Evolutionary conservation across 1,140 invertebrate genomes (phyloP), one percentile per base, ranked within the genome.

Genomic region (Carposina sasakii): DNA sequence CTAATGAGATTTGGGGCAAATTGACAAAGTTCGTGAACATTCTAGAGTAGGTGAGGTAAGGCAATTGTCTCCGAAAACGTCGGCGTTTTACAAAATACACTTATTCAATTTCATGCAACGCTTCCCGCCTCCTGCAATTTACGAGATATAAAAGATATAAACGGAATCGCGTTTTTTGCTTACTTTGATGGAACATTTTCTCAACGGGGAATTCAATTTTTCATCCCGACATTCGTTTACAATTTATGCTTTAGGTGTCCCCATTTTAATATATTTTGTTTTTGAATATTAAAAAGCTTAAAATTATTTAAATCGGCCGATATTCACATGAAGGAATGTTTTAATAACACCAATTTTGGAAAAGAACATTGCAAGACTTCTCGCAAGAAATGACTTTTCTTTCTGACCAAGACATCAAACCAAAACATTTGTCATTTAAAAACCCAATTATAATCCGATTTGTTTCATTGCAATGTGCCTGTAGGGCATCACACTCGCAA

Each of bases 61-160:
- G 76, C 81, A 84, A 84, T 84, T 84, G 77, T 84, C 77, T 84
- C 77, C 71, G 62, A 81, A 84, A 84, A 84, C 77, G 77, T 77
- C 77, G 76, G 71, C 77, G 69, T 84, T 84, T 84, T 81, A 77
- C 81, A 77, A 82, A 84, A 84, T 84, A 84, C 82, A 78, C 78
- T 84, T 84, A 84, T 82, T 84, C 81, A 84, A 84, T 84, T 84
- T 84, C 81, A 84, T 84, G 81, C 81, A 84, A 84, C 78, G 81
- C 76, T 84, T 84, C 75, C 75, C 78, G 71, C 78, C 81, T 84
- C 78, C 76, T 81, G 74, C 81, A 84, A 82, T 84, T 84, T 84
- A 77, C 77, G 77, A 81, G 77, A 84, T 84, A 81, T 84, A 84
- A 84, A 81, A 84, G 77, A 78, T 78, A 84, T 84, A 82, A 82